Evolutionary conservation across 1,140 invertebrate genomes (phyloP).

Genomic region (Conopomorpha cramerella): DNA sequence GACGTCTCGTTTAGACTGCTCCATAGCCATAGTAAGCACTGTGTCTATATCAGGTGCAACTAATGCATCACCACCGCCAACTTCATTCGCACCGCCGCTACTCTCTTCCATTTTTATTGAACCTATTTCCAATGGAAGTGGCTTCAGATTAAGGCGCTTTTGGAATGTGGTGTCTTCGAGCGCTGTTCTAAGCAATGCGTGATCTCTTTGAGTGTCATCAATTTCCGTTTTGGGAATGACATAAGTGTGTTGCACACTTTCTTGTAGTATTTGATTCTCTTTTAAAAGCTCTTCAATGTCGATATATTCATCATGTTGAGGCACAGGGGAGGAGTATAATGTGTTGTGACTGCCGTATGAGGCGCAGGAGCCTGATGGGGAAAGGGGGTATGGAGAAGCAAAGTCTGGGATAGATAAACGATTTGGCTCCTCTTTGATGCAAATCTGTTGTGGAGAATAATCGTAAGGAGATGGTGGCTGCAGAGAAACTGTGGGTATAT

Average conservation of each 20-base stretch:
- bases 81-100: slow-evolving; percentile 48
- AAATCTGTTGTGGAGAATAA: slow-evolving; percentile 32
- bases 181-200: slow-evolving; percentile 79
- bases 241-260: slow-evolving; percentile 38
- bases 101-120: slow-evolving; percentile 66
- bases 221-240: slow-evolving; percentile 54
- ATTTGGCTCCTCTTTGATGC: slow-evolving; percentile 55
- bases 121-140: slow-evolving; percentile 62
- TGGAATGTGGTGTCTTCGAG: slow-evolving; percentile 83
- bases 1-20: slow-evolving; percentile 83
- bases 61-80: too few relatives aligned
- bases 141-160: slow-evolving; percentile 77
- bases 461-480: slow-evolving; percentile 54
- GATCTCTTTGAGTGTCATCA: slow-evolving; percentile 63
- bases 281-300: slow-evolving; percentile 57
- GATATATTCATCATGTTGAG: slow-evolving; percentile 59
- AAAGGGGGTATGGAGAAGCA: slow-evolving; percentile 63
- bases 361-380: slow-evolving; percentile 64
- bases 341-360: slow-evolving; percentile 51
- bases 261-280: slow-evolving; percentile 58
- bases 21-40: slow-evolving; percentile 81
- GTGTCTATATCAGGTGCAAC: slow-evolving; percentile 80
- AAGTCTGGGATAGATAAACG: slow-evolving; percentile 61
- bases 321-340: slow-evolving; percentile 63
- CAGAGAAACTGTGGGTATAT: slow-evolving; percentile 49